phyloP scores from a whole-genome alignment of 2,797 vertebrate genomes.

The Syncerus caffer region DNA sequence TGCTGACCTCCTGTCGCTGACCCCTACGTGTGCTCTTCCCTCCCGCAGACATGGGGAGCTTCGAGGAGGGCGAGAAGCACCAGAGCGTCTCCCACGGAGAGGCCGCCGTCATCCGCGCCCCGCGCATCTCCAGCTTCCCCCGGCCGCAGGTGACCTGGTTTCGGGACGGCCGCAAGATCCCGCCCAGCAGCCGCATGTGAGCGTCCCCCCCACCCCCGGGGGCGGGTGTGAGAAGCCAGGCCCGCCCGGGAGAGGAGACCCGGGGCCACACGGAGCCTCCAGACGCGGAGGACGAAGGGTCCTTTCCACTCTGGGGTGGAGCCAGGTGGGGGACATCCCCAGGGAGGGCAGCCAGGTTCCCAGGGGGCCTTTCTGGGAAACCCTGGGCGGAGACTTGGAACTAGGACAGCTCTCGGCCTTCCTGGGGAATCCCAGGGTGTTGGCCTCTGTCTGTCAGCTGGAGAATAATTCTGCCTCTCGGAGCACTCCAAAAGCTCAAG shows the following conservation, averaged over 20 bases:
- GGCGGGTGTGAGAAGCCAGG: fast-evolving
- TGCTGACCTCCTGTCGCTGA: background rate
- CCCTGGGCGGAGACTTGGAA: fast-evolving
- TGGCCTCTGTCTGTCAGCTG: background rate
- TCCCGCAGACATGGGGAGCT: conserved; percentile 94
- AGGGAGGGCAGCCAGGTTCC: background rate
- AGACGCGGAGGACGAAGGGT: too few relatives aligned
- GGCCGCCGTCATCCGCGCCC: conserved; percentile 90
- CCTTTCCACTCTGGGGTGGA: background rate
- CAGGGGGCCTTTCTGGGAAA: background rate
- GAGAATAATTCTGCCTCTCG: background rate
- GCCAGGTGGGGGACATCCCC: background rate
- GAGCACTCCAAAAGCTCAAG: background rate
- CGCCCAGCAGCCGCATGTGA: conserved; percentile 97
- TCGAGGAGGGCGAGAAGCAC: conserved; percentile 89
- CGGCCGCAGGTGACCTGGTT: conserved; percentile 98
- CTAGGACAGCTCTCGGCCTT: background rate
- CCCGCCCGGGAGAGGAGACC: background rate
- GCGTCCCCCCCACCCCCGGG: conserved; percentile 55
- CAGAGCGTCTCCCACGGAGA: conserved; percentile 94
- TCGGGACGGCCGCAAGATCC: conserved; percentile 95
- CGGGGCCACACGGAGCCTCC: background rate
- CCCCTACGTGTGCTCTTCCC: background rate
- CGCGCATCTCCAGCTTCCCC: conserved; percentile 94
- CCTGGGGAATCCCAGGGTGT: background rate